Evolutionary conservation across 2,888 invertebrate genomes (phyloP).

Genomic region (Cordilura impudica): DNA sequence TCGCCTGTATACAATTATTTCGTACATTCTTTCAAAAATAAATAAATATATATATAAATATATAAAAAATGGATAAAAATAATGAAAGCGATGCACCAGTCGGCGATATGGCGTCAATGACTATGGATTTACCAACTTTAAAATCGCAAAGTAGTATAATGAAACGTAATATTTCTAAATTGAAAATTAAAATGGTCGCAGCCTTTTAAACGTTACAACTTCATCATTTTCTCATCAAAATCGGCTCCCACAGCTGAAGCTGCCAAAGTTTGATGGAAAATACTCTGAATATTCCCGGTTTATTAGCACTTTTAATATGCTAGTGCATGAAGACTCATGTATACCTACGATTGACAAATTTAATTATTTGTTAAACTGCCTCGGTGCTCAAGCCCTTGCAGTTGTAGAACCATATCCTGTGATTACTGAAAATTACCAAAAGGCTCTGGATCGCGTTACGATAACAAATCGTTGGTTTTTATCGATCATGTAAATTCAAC

Average conservation of each 20-base stretch:
- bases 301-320: background rate
- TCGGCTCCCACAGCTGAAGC: conserved; percentile 9
- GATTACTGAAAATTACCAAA: no score
- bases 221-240: background rate
- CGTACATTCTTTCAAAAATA: no score
- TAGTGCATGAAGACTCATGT: conserved; percentile 9
- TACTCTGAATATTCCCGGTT: background rate
- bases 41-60: no score
- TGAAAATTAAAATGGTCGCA: background rate
- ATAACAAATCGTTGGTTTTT: no score
- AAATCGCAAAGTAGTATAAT: background rate
- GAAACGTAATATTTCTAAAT: background rate
- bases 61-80: no score
- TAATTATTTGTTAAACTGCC: conserved; percentile 28
- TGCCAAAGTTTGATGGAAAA: no score
- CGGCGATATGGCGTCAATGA: no score
- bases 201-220: conserved; percentile 8
- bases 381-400: conserved; percentile 20
- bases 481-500: no score
- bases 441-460: conserved; percentile 2
- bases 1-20: no score
- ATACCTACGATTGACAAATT: conserved; percentile 2
- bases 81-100: no score
- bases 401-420: conserved; percentile 8
- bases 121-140: background rate